A percentile compares a stretch with the other conserved stretches of the same genome.
These are phyloP conservation scores for Genyomyrus donnyi DNA, from an alignment of 2,113 vertebrate species.

Conservation along the genomic window DNA sequence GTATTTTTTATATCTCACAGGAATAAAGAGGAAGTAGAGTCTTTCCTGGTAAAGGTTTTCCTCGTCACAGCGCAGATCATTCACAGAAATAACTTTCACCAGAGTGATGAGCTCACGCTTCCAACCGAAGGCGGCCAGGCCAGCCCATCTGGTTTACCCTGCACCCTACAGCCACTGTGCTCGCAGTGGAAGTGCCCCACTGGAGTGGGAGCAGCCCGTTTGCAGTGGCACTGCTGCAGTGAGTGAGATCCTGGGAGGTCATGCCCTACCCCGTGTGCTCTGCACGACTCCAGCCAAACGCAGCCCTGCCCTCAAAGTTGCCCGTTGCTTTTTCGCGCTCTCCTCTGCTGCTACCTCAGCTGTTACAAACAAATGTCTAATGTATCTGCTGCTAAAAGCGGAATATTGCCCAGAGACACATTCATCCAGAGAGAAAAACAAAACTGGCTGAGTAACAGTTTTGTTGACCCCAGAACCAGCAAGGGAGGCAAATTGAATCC, in stretches of 20 bases:
- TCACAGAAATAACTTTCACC: not conserved
- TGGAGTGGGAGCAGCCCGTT: not conserved
- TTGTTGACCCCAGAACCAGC: conserved; percentile 28
- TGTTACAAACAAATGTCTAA: conserved; percentile 40
- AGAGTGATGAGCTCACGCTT: not conserved
- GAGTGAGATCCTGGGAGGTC: not conserved
- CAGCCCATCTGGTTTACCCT: not conserved
- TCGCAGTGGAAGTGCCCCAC: not conserved
- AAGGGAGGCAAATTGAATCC: conserved; percentile 5
- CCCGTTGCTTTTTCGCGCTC: not conserved
- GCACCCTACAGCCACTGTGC: not conserved
- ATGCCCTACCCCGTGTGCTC: not conserved
- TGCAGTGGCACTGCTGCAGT: not conserved
- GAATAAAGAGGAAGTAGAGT: not conserved
- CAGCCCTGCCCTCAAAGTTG: not conserved
- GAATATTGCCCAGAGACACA: conserved; percentile 47
- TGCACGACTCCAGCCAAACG: too few relatives aligned
- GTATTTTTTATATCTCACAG: not conserved
- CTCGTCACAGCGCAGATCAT: not conserved
- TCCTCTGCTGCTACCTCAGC: conserved; percentile 39
- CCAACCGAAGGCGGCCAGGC: not conserved
- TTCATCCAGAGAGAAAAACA: conserved; percentile 35
- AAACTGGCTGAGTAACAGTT: conserved; percentile 31
- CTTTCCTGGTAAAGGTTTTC: not conserved
- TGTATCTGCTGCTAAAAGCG: conserved; percentile 46